A percentile compares a stretch with the other conserved stretches of the same genome.
Evolutionary conservation across 2,797 vertebrate species (phyloP).

Genomic region (Podargus strigoides): DNA sequence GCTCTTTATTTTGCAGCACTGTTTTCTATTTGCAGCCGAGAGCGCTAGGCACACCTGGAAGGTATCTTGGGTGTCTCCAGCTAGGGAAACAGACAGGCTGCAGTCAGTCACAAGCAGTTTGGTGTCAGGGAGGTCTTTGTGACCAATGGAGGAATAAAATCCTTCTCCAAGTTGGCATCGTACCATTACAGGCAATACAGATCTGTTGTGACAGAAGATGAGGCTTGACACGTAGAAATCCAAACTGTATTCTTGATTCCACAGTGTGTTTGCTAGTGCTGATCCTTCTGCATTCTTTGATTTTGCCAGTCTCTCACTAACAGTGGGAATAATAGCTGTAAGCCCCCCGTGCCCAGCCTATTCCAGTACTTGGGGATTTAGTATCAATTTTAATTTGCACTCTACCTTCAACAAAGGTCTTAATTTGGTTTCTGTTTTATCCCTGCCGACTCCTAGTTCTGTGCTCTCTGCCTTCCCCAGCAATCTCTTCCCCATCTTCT

Average conservation of each 20-base stretch:
- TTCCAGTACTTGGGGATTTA: not conserved
- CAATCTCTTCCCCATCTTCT: not conserved
- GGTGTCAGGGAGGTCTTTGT: not conserved
- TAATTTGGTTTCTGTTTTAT: not conserved
- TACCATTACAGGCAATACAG: not conserved
- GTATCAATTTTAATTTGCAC: not conserved
- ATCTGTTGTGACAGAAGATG: not conserved
- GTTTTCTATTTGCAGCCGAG: not conserved
- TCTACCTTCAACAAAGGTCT: not conserved
- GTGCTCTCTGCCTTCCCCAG: not conserved
- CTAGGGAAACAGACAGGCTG: not conserved
- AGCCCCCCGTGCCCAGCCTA: not conserved
- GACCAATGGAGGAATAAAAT: not conserved
- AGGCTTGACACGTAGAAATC: not conserved
- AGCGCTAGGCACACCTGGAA: accelerated
- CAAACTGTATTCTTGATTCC: not conserved
- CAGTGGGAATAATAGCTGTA: not conserved
- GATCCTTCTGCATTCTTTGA: not conserved
- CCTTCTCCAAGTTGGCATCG: accelerated
- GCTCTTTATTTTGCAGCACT: not conserved
- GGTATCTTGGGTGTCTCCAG: not conserved
- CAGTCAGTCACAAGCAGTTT: not conserved
- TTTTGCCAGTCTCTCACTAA: not conserved
- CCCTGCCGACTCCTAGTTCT: not conserved
- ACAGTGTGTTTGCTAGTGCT: not conserved